These are phyloP conservation scores for Apostichopus parvimensis DNA, from an alignment of 35 echinoderm and acorn worm genomes.

Conservation along the genomic window DNA sequence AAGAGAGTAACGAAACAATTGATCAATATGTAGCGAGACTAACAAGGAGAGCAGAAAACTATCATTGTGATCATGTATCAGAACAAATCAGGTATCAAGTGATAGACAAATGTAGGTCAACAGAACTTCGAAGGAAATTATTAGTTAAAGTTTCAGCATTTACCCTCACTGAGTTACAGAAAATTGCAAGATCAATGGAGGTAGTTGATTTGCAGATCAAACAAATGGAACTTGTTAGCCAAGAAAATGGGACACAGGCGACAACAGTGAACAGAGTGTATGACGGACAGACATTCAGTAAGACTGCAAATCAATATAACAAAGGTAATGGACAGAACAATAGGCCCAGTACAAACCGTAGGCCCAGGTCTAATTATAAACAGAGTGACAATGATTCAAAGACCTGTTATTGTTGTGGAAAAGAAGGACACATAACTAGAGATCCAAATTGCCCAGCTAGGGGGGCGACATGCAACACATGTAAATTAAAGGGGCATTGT, in stretches of 20 bases:
- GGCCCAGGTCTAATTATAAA: no score
- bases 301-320: no score
- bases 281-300: neutral
- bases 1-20: slow-evolving; percentile 1
- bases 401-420: slow-evolving; percentile 26
- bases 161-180: neutral
- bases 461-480: no score
- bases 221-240: neutral
- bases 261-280: slow-evolving; percentile 2
- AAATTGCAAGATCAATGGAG: slow-evolving; percentile 42
- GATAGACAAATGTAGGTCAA: slow-evolving; percentile 47
- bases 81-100: slow-evolving; percentile 41
- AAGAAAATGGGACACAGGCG: neutral
- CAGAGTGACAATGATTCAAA: neutral
- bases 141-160: slow-evolving; percentile 6
- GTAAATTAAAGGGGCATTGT: no score
- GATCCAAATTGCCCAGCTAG: no score
- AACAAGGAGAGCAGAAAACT: neutral
- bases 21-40: slow-evolving; percentile 36
- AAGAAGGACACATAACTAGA: slow-evolving; percentile 1
- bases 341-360: neutral
- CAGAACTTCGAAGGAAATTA: slow-evolving; percentile 33
- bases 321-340: neutral
- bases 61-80: slow-evolving; percentile 11
- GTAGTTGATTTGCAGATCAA: neutral